phyloP scores from a whole-genome alignment of 2,113 vertebrate genomes.

The Cairina moschata region DNA sequence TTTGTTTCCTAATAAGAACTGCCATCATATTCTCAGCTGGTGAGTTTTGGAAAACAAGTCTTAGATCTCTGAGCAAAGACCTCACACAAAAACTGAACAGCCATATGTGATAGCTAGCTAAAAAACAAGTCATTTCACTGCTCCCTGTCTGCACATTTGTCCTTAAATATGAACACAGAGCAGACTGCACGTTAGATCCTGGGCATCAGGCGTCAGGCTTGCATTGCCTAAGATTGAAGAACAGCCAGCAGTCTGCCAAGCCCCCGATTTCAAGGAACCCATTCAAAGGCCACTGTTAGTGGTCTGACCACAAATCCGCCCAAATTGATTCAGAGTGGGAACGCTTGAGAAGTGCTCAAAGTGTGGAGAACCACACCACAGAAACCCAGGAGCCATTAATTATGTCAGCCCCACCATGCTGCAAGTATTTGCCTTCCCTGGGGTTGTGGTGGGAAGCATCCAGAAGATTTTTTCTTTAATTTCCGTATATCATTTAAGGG shows the following conservation, averaged over 20 bases:
- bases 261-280: not conserved
- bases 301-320: not conserved
- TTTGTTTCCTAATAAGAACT: slow-evolving; percentile 53
- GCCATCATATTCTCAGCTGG: slow-evolving; percentile 20
- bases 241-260: not conserved
- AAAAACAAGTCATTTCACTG: slow-evolving; percentile 26
- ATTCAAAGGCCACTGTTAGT: not conserved
- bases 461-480: not conserved
- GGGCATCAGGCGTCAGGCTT: not conserved
- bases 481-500: not conserved
- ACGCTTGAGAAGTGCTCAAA: not conserved
- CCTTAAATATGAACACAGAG: not conserved
- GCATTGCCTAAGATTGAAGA: not conserved
- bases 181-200: not conserved
- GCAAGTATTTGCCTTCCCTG: not conserved
- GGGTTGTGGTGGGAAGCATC: not conserved
- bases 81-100: slow-evolving; percentile 37
- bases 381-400: not conserved
- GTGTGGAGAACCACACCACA: not conserved
- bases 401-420: fast-evolving
- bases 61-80: slow-evolving; percentile 15
- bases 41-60: slow-evolving; percentile 46
- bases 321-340: not conserved
- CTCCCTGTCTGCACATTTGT: slow-evolving; percentile 40
- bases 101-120: slow-evolving; percentile 39